Conservation (phyloP, 1,140 invertebrate genomes). For the Scaptomyza montana region DNA sequence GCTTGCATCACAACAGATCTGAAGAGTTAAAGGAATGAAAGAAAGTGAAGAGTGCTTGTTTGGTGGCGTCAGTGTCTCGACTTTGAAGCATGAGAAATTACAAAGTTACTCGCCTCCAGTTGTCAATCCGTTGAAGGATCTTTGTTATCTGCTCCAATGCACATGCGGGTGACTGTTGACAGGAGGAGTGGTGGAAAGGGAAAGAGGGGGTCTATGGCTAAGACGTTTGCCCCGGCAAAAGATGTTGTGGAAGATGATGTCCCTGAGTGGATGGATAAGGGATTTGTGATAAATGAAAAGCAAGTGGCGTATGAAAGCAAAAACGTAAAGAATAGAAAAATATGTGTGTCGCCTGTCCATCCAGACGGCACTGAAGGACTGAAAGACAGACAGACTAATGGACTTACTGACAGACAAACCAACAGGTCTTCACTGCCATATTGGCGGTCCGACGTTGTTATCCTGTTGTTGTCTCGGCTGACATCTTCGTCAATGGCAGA, state of each 20-base stretch:
- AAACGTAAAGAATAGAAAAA: conserved; percentile 59
- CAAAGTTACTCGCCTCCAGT: conserved; percentile 73
- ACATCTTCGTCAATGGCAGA: conserved; percentile 65
- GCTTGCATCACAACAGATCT: conserved; percentile 23
- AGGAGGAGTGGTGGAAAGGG: neutral
- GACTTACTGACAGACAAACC: conserved; percentile 27
- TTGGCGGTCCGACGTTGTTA: conserved; percentile 36
- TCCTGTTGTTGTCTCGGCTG: conserved; percentile 33
- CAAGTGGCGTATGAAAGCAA: conserved; percentile 79
- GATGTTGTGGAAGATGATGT: conserved; percentile 69
- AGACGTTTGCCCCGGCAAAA: conserved; percentile 64
- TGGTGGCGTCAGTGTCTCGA: conserved; percentile 42
- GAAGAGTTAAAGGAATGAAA: conserved; percentile 9
- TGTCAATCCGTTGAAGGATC: conserved; percentile 80
- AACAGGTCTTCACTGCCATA: conserved; percentile 24
- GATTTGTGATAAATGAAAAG: conserved; percentile 82
- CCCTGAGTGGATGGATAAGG: conserved; percentile 77
- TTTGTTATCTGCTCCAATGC: conserved; percentile 76
- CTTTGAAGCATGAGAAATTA: conserved; percentile 68
- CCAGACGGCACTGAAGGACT: neutral
- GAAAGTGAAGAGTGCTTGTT: conserved; percentile 47
- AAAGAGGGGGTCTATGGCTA: conserved; percentile 18
- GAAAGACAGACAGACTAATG: conserved; percentile 17
- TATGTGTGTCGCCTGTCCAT: conserved; percentile 48
- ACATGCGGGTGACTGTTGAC: conserved; percentile 58